Evolutionary conservation across 2,113 vertebrate genomes (phyloP), one percentile per base, ranked within the genome.

Genomic region (Strigops habroptila): DNA sequence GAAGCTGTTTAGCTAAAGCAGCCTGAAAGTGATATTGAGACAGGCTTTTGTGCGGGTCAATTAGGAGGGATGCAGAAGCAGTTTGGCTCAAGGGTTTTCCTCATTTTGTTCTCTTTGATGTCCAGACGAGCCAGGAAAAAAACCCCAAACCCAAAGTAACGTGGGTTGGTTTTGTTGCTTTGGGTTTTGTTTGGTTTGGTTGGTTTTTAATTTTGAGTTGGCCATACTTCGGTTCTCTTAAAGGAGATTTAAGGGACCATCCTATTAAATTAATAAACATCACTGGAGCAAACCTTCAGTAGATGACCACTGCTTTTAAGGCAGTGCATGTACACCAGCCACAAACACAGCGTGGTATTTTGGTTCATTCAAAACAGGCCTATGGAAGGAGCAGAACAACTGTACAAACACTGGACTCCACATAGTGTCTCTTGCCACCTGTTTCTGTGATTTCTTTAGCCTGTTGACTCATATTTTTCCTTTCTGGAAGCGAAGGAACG

Each of bases 371-470:
- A 80, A 84, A 94, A 59, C 43, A 71, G 55, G 49, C 53, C 84
- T 90, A 22, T 82, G 79, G 76, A 82, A 77, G 87, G 78, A 90
- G 51, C 75, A 82, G 79, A 93, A 80, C 95, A 97, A 96, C 94
- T 95, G 93, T 76, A 83, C 43, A 49, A 96, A 81, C 69, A 83
- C 71, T 46, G 68, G 67, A 52, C 82, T 68, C 79, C n/a, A 44
- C 44, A 31, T 46, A 86, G 78, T 0, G 0, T 84, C 81, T 87
- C 89, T 86, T 9, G 2, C 90, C 95, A 97, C 90, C 94, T 96
- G 96, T 94, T 94, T 83, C 85, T 94, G 88, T 44, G 92, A 91
- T 91, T 96, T 96, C 91, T 96, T 97, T 95, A 93, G 94, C 82
- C 31, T 86, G 75, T 82, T 95, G 82, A 74, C 85, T 86, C 91